phyloP scores from a whole-genome alignment of 2,797 vertebrate species.

The Mergus octosetaceus region DNA sequence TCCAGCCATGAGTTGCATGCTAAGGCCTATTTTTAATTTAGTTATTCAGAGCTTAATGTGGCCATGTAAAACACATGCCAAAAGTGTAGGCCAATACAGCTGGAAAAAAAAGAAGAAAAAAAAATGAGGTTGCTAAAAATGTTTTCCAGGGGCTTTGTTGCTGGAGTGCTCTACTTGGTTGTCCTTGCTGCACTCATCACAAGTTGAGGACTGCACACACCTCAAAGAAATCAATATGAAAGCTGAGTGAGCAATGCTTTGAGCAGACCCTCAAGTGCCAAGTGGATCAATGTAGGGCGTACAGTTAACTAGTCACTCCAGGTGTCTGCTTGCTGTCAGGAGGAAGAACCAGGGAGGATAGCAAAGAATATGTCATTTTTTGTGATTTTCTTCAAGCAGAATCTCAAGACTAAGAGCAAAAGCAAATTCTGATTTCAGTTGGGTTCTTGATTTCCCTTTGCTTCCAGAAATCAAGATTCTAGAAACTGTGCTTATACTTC shows the following conservation, averaged over 20 bases:
- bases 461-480: not conserved
- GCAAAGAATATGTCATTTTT: not conserved
- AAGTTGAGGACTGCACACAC: not conserved
- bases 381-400: not conserved
- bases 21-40: not conserved
- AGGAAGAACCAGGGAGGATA: not conserved
- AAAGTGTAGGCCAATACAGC: not conserved
- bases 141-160: not conserved
- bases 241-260: not conserved
- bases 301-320: not conserved
- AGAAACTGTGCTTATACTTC: not conserved
- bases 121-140: not conserved
- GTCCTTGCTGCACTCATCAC: rapidly evolving
- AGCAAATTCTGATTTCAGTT: not conserved
- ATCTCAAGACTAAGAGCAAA: not conserved
- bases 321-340: not conserved
- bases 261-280: not conserved
- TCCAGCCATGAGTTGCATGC: not conserved
- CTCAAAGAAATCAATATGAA: not conserved
- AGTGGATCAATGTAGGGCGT: not conserved
- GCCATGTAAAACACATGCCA: not conserved
- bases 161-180: not conserved
- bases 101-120: not conserved
- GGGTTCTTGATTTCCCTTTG: not conserved
- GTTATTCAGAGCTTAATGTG: not conserved